A percentile compares a stretch with the other conserved stretches of the same genome.
phyloP scores from a whole-genome alignment of 1,140 invertebrate genomes.

The Atopsyche davidsoni region DNA sequence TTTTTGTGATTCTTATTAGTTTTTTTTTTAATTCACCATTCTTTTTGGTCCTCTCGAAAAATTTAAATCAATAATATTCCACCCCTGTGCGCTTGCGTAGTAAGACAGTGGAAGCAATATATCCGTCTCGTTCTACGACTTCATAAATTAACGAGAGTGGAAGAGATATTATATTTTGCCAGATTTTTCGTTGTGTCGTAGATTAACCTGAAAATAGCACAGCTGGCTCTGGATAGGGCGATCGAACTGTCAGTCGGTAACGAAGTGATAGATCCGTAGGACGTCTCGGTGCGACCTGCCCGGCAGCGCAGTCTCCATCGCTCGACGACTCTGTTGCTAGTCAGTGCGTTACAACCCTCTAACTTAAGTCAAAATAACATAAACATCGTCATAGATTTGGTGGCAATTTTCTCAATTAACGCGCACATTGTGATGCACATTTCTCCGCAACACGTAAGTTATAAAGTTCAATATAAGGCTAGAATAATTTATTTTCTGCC shows the following conservation, averaged over 20 bases:
- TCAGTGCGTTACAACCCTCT: background rate
- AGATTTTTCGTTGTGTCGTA: background rate
- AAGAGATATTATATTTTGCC: too few species aligned
- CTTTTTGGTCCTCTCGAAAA: too few species aligned
- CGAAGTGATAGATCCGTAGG: slow-evolving; percentile 2
- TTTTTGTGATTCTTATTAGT: too few species aligned
- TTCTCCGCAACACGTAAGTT: too few species aligned
- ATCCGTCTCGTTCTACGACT: too few species aligned
- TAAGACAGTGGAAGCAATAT: background rate
- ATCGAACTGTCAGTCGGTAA: slow-evolving; percentile 14
- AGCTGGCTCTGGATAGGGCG: slow-evolving; percentile 1
- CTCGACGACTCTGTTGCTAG: background rate
- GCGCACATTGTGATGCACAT: too few species aligned
- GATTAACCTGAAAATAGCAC: slow-evolving; percentile 9
- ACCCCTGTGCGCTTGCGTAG: slow-evolving; percentile 4
- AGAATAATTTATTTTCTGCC: too few species aligned
- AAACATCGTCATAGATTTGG: too few species aligned
- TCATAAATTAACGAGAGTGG: too few species aligned
- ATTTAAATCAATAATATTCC: slow-evolving; percentile 9
- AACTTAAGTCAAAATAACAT: background rate
- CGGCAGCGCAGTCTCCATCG: background rate
- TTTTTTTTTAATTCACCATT: too few species aligned
- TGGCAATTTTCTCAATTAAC: too few species aligned
- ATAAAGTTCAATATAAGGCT: too few species aligned
- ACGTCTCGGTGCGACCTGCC: background rate